phyloP scores from a whole-genome alignment of 2,797 vertebrate genomes.

The Pipistrellus nathusii region DNA sequence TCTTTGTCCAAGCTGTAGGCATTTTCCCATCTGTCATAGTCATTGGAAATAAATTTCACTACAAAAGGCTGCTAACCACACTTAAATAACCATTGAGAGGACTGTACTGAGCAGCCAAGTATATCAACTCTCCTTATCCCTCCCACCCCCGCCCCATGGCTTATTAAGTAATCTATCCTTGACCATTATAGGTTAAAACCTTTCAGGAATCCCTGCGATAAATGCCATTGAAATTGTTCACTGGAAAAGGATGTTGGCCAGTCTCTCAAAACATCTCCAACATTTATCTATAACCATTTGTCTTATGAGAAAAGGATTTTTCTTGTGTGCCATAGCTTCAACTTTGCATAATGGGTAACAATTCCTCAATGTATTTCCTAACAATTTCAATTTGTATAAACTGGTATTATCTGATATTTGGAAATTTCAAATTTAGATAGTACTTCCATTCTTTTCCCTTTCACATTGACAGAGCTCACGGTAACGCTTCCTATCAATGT shows the following conservation, averaged over 20 bases:
- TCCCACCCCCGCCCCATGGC: too few relatives aligned
- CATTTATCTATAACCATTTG: not conserved
- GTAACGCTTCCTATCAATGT: not conserved
- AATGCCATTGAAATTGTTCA: slow-evolving; percentile 27
- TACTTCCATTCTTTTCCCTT: not conserved
- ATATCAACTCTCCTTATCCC: not conserved
- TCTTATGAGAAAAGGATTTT: not conserved
- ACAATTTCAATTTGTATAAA: not conserved
- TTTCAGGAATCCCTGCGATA: not conserved
- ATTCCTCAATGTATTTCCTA: not conserved
- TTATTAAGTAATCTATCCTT: not conserved
- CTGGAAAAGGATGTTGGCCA: not conserved
- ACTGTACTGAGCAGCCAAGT: not conserved
- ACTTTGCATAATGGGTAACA: not conserved
- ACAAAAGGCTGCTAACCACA: not conserved
- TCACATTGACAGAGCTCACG: not conserved
- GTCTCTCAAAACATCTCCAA: not conserved
- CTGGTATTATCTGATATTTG: not conserved
- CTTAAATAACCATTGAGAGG: not conserved
- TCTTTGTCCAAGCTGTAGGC: not conserved
- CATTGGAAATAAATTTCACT: not conserved
- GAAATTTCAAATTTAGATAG: not conserved
- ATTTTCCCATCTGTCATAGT: slow-evolving; percentile 14
- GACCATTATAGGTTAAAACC: not conserved
- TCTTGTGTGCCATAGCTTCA: not conserved